Evolutionary conservation across 2,888 invertebrate genomes (phyloP), one percentile per base, ranked within the genome.

Genomic region (Xylocampa areola): DNA sequence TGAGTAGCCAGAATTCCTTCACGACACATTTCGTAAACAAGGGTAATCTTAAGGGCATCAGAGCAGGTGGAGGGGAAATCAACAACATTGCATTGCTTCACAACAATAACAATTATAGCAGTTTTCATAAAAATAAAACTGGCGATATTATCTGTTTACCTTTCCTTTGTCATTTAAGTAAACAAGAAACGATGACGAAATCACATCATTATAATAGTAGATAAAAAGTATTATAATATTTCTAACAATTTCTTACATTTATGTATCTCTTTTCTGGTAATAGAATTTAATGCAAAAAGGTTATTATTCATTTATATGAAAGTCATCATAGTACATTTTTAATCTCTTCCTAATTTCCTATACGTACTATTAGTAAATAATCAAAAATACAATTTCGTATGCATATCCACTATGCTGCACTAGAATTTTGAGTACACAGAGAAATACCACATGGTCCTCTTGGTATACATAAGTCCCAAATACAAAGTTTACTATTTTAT

Each of bases 11-110:
- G 77, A 85, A 92, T 92, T 86, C 87, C 84, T 90, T 71, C 92
- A 92, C 89, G 91, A 67, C 68, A 58, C 57, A 82, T 92, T 92
- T 88, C 90, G 90, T 89, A 88, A 92, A 64, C 68, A 50, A 77
- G 58, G 39, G 50, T 81, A 86, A 89, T 91, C 91, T 86, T 72
- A 81, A 85, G 89, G 82, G 86, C 91, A 91, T 92, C 91, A 70
- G 79, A 74, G 77, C 81, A 82, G 79, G 83, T 81, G 80, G 73
- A 84, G 67, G 33, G 62, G 55, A 69, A 83, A 81, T 77, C 73
- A 72, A 73, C 77, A 80, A 86, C 76, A 82, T 84, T 82, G 75
- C 82, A 73, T 63, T 58, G 59, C 53, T 71, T 45, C 67, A 75
- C 64, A 51, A 65, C 74, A 75, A 72, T 79, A 73, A 73, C 59